A percentile compares a stretch with the other conserved stretches of the same genome.
Evolutionary conservation across 2,888 invertebrate genomes (phyloP).

Genomic region (Zhuqinia jingwanae): DNA sequence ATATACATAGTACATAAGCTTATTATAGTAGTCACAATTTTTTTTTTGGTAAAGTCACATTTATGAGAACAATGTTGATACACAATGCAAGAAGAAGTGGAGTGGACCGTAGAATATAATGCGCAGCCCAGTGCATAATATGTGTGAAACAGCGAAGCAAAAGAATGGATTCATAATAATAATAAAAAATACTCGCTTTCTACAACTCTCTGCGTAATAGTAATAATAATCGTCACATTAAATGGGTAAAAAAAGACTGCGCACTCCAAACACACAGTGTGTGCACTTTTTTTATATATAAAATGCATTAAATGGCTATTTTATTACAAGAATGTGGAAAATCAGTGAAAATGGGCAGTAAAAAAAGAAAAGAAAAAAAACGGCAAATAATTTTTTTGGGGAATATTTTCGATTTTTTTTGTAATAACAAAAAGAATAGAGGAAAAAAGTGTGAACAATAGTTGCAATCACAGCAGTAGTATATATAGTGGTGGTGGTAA

Average conservation of each 20-base stretch:
- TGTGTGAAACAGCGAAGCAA: slow-evolving; percentile 39
- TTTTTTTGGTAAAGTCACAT: background rate
- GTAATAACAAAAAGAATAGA: background rate
- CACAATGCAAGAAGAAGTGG: background rate
- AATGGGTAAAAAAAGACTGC: slow-evolving; percentile 34
- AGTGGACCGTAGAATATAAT: slow-evolving; percentile 12
- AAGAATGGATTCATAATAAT: background rate
- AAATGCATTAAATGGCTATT: slow-evolving; percentile 13
- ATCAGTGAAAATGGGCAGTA: slow-evolving; percentile 35
- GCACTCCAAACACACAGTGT: background rate
- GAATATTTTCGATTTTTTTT: slow-evolving; percentile 23
- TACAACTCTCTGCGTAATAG: background rate
- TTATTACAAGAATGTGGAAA: slow-evolving; percentile 29
- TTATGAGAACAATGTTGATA: too few species aligned
- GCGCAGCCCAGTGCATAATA: too few species aligned
- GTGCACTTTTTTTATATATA: slow-evolving; percentile 2
- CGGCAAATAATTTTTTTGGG: slow-evolving; percentile 1
- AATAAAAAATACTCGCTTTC: too few species aligned
- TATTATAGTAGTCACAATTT: background rate
- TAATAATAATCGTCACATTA: slow-evolving; percentile 18
- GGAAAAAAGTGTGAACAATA: slow-evolving; percentile 2
- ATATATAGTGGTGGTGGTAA: too few species aligned
- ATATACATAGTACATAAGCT: background rate
- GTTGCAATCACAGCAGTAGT: background rate
- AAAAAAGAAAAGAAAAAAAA: slow-evolving; percentile 2